phyloP scores from a whole-genome alignment of 2,113 vertebrate species.

The Desmodus rotundus region DNA sequence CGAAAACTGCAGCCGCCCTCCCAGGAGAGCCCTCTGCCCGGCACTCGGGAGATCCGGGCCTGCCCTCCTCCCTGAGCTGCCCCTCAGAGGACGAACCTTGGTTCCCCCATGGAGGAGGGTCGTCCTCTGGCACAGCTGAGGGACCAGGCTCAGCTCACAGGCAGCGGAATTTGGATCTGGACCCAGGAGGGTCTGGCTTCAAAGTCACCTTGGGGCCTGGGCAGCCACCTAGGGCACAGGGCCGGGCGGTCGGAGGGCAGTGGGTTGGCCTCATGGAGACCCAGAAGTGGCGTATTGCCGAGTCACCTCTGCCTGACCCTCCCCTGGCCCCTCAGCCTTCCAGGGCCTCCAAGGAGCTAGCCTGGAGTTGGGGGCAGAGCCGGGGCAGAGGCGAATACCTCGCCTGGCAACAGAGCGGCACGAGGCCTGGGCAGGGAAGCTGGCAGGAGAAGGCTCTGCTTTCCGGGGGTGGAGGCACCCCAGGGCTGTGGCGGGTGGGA shows the following conservation, averaged over 20 bases:
- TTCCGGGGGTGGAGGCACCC: background rate
- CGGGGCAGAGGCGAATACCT: background rate
- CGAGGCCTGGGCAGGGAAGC: background rate
- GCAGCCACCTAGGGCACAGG: background rate
- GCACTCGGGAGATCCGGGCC: background rate
- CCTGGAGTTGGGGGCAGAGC: background rate
- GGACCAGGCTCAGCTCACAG: background rate
- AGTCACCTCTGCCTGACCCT: background rate
- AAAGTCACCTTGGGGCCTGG: background rate
- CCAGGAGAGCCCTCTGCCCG: background rate
- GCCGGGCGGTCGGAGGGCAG: background rate
- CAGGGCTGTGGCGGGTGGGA: background rate
- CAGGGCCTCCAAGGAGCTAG: background rate
- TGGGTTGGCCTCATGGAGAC: rapidly evolving
- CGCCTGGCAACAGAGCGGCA: background rate
- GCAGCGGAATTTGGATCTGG: background rate
- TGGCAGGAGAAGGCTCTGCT: background rate
- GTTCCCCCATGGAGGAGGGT: background rate
- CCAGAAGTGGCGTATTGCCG: rapidly evolving
- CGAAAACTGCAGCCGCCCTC: background rate
- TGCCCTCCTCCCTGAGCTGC: rapidly evolving
- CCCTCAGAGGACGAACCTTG: background rate
- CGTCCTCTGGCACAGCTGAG: background rate
- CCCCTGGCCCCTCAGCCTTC: background rate
- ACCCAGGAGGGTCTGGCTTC: background rate